Evolutionary conservation across 2,797 vertebrate genomes (phyloP).

Genomic region (Nyctibius grandis): DNA sequence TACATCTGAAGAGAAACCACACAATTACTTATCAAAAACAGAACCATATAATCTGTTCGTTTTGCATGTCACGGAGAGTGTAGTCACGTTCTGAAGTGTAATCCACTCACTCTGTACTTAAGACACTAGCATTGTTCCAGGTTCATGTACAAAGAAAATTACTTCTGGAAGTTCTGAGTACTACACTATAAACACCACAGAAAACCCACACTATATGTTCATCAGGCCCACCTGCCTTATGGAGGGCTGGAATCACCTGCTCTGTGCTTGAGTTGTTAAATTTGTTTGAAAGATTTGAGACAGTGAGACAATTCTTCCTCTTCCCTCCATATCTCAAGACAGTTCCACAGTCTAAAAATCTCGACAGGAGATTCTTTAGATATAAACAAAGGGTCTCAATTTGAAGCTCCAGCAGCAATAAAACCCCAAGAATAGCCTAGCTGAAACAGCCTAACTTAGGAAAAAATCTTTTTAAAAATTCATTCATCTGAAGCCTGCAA

Average conservation of each 20-base stretch:
- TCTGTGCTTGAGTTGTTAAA: background rate
- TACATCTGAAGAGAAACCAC: constrained; percentile 45
- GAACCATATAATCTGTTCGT: background rate
- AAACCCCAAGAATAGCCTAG: background rate
- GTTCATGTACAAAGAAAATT: background rate
- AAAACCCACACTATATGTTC: background rate
- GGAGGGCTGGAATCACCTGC: background rate
- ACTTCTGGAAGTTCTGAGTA: background rate
- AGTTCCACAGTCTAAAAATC: background rate
- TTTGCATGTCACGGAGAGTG: background rate
- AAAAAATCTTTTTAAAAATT: background rate
- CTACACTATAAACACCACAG: background rate
- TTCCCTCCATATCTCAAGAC: background rate
- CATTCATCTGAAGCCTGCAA: background rate
- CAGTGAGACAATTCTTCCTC: background rate
- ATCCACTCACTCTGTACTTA: background rate
- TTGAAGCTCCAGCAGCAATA: background rate
- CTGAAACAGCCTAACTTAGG: background rate
- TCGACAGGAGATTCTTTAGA: background rate
- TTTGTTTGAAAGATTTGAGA: background rate
- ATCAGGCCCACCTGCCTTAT: background rate
- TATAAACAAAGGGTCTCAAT: background rate
- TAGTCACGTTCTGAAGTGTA: background rate
- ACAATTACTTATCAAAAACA: constrained; percentile 31
- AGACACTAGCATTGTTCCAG: background rate